Evolutionary conservation across 2,888 invertebrate genomes (phyloP), one percentile per base, ranked within the genome.

Genomic region (Synanthedon myopaeformis): DNA sequence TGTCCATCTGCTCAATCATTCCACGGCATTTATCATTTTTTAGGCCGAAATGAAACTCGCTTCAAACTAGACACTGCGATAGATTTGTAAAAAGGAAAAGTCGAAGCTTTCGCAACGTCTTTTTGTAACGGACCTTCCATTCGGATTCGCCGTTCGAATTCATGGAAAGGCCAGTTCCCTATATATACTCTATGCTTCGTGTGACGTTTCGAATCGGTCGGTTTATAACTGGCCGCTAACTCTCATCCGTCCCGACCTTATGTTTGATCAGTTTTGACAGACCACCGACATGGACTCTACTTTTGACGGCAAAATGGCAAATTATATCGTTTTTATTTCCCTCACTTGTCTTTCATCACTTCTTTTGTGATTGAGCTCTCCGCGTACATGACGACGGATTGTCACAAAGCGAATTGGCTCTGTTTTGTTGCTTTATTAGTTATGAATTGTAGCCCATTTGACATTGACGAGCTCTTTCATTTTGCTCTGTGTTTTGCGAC

Each of bases 231-330:
- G 67, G 66, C 72, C 74, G 73, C 72, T 74, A 67, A 74, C 71
- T 70, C 70, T 62, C 51, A 58, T 57, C 42, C 61, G 61, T 10
- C 54, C 58, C 63, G 65, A 67, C 69, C 76, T 76, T 77, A 72
- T 58, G 81, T 86, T 85, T 81, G 84, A 79, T 79, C 83, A 82
- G 84, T 83, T 84, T 35, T 86, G 86, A 86, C 87, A 86, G 84
- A 83, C 82, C 79, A 82, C 75, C 77, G 76, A 81, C 83, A 74
- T 80, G 81, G 76, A 82, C 78, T 80, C 81, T 76, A 78, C 81
- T 80, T 77, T 78, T 78, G 77, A 76, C 72, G 75, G 74, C 75
- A 79, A 84, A 85, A 85, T 84, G 81, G 78, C 80, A 81, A 82
- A 82, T 83, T 85, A 82, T 79, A 77, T 76, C 69, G 79, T 86